Evolutionary conservation across 2,113 vertebrate genomes (phyloP).

Genomic region (Scomber colias): DNA sequence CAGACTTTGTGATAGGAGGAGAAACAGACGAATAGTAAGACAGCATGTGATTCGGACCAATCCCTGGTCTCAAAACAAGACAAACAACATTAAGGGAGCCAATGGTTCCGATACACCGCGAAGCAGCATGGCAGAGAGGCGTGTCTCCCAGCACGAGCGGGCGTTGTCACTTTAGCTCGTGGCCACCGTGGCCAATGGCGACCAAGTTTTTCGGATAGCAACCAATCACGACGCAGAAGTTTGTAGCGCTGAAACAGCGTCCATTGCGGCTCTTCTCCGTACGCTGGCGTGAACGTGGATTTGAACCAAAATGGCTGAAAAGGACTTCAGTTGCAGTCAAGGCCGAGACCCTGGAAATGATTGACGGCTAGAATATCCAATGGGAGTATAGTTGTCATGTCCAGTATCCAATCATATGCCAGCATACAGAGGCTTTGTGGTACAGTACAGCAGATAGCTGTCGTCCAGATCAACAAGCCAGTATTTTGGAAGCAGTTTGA

Average conservation of each 20-base stretch:
- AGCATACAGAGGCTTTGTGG: constrained; percentile 51
- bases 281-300: not conserved
- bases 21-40: constrained; percentile 26
- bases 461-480: constrained; percentile 70
- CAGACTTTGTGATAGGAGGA: not conserved
- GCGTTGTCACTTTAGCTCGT: constrained; percentile 53
- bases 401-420: constrained; percentile 62
- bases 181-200: constrained; percentile 63
- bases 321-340: constrained; percentile 21
- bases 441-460: constrained; percentile 61
- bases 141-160: constrained; percentile 48
- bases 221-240: constrained; percentile 54
- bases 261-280: constrained; percentile 60
- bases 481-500: constrained; percentile 76
- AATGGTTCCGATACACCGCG: constrained; percentile 71
- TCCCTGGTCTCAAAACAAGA: constrained; percentile 31
- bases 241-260: not conserved
- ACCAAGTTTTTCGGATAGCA: not conserved
- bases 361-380: constrained; percentile 55
- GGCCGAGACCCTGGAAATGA: not conserved
- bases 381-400: constrained; percentile 15
- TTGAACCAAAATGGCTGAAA: constrained; percentile 76
- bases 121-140: constrained; percentile 75
- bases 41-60: constrained; percentile 71
- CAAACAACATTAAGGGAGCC: constrained; percentile 68